phyloP scores from a whole-genome alignment of 2,888 invertebrate species.

The Dryococelus australis region DNA sequence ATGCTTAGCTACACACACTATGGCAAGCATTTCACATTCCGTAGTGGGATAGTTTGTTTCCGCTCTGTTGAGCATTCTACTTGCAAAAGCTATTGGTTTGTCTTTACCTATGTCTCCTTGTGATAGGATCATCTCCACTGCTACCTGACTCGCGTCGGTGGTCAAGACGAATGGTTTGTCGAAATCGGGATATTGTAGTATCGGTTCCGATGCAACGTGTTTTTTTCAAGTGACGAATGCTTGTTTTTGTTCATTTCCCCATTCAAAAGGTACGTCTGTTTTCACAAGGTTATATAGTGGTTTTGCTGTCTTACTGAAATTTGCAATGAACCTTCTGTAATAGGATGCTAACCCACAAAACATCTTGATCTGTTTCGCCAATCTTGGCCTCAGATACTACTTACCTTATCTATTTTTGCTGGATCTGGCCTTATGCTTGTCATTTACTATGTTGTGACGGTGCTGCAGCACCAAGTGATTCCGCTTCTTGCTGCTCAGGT shows the following conservation, averaged over 20 bases:
- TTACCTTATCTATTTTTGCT: constrained; percentile 19
- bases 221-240: constrained; percentile 33
- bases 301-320: no score
- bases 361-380: no score
- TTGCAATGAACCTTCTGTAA: no score
- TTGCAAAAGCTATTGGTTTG: constrained; percentile 56
- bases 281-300: no score
- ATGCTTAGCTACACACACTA: constrained; percentile 54
- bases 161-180: no score
- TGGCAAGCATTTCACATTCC: constrained; percentile 55
- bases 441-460: background rate
- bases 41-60: constrained; percentile 55
- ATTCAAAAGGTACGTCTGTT: constrained; percentile 33
- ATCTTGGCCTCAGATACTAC: background rate
- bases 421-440: constrained; percentile 35
- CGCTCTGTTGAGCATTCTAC: constrained; percentile 52
- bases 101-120: no score
- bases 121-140: no score
- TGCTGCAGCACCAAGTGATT: no score
- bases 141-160: no score
- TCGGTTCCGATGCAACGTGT: constrained; percentile 26
- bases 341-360: no score
- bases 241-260: constrained; percentile 31
- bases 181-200: no score
- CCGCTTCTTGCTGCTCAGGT: no score